phyloP scores from a whole-genome alignment of 1,140 invertebrate genomes.

The Listronotus bonariensis region DNA sequence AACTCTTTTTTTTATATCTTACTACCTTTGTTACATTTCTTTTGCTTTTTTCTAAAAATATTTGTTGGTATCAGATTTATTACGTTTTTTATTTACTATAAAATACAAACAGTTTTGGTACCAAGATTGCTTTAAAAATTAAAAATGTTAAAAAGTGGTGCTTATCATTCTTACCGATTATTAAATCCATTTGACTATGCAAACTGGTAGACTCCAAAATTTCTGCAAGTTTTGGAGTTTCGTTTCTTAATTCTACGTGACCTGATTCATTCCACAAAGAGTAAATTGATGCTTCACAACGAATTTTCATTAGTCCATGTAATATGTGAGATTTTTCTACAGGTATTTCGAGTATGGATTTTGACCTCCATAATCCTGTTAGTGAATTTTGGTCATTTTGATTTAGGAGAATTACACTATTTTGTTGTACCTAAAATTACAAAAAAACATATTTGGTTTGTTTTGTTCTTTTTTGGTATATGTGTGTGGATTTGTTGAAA shows the following conservation, averaged over 20 bases:
- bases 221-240: neutral
- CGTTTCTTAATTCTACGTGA: neutral
- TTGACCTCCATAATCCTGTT: neutral
- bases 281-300: neutral
- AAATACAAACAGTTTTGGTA: no score
- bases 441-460: neutral
- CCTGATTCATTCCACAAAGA: neutral
- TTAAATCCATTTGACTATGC: slow-evolving; percentile 53
- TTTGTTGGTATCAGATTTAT: no score
- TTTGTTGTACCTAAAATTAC: neutral
- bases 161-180: slow-evolving; percentile 64
- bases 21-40: no score
- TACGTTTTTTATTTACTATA: no score
- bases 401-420: neutral
- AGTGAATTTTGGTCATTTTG: neutral
- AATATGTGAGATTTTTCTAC: neutral
- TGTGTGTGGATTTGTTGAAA: no score
- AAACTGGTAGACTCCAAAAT: neutral
- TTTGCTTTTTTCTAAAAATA: no score
- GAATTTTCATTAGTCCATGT: neutral
- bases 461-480: neutral
- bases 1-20: no score
- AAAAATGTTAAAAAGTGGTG: no score
- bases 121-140: no score
- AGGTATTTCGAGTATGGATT: neutral